These are phyloP conservation scores for Ataeniobius toweri DNA, from an alignment of 2,797 vertebrate species.

Conservation along the genomic window DNA sequence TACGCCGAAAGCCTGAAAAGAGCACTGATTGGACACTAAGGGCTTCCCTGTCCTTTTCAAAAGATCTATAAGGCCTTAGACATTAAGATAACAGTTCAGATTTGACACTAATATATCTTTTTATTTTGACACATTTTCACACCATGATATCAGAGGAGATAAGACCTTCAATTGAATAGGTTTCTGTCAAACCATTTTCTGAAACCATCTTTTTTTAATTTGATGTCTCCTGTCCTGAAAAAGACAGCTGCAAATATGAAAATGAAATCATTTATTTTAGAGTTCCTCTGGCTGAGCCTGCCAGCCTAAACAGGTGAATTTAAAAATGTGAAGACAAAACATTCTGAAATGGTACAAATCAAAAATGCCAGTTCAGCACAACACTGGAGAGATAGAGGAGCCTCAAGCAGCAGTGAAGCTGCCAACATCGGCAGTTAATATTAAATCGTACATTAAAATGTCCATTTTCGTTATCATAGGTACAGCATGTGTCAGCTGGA, in stretches of 20 bases:
- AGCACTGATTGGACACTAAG: constrained; percentile 62
- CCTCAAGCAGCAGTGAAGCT: not conserved
- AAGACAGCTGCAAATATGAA: constrained; percentile 10
- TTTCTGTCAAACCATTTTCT: constrained; percentile 20
- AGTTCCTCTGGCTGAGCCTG: constrained; percentile 2
- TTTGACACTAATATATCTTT: constrained; percentile 21
- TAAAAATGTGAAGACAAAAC: constrained; percentile 26
- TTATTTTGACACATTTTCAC: not conserved
- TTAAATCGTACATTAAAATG: not conserved
- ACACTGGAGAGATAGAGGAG: too few relatives aligned
- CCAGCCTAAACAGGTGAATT: constrained; percentile 10
- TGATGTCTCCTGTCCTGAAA: constrained; percentile 7
- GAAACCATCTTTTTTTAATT: constrained; percentile 8
- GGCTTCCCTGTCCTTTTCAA: constrained; percentile 34
- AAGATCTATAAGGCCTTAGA: constrained; percentile 38
- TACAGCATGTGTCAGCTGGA: not conserved
- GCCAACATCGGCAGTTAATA: not conserved
- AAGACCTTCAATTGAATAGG: constrained; percentile 32
- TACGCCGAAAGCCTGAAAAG: constrained; percentile 47
- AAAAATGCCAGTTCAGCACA: not conserved
- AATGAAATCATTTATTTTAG: constrained; percentile 8
- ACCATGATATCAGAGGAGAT: constrained; percentile 9
- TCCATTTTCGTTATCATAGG: rapidly evolving
- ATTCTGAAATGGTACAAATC: constrained; percentile 33
- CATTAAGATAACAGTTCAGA: constrained; percentile 29